A percentile compares a stretch with the other conserved stretches of the same genome.
These are phyloP conservation scores for Neolamprologus kungweensis DNA, from an alignment of 2,113 vertebrate species.

Conservation along the genomic window DNA sequence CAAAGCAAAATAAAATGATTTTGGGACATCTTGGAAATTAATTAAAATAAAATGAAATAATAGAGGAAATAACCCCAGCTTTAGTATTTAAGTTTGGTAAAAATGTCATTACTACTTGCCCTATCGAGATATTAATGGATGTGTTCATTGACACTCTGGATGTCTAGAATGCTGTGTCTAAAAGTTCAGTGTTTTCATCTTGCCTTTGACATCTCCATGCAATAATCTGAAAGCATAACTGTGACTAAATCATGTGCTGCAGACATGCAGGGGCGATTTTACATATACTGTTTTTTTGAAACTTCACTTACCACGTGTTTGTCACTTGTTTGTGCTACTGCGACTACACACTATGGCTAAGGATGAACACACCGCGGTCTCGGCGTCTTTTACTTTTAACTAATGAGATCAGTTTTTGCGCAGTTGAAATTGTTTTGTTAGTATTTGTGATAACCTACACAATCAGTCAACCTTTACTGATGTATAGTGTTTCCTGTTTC, in stretches of 20 bases:
- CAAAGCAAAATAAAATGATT: neutral
- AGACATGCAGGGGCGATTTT: neutral
- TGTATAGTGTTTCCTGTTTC: neutral
- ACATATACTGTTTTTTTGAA: neutral
- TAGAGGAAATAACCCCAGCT: neutral
- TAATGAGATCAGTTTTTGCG: neutral
- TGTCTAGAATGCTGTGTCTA: neutral
- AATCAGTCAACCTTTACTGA: neutral
- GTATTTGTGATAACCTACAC: neutral
- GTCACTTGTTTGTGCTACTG: neutral
- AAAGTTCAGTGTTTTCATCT: neutral
- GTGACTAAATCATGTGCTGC: neutral
- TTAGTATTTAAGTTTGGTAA: neutral
- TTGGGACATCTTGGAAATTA: neutral
- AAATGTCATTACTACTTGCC: neutral
- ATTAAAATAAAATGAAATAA: rapidly evolving
- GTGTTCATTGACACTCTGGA: neutral
- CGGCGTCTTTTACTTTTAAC: neutral
- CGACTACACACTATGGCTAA: too few species aligned
- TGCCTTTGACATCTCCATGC: neutral
- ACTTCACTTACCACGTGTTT: neutral
- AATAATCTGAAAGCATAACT: neutral
- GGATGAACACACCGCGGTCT: rapidly evolving
- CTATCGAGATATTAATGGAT: neutral
- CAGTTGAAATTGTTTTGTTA: neutral